Percentiles rank a stretch among this genome's conserved stretches.
phyloP scores from a whole-genome alignment of 2,888 invertebrate species.

The Chydorus sphaericus region DNA sequence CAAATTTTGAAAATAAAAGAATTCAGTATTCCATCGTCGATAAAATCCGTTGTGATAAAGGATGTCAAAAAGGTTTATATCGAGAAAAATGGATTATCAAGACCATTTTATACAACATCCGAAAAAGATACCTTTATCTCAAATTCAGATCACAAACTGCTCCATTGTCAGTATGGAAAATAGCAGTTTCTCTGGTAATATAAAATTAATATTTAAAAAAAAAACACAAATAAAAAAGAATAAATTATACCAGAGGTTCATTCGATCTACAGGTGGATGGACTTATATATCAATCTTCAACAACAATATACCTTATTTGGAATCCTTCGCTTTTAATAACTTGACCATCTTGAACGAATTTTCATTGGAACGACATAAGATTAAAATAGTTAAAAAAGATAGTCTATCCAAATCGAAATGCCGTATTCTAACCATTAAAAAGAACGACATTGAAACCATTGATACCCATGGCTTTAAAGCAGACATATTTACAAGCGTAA shows the following conservation, averaged over 20 bases:
- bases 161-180: background rate
- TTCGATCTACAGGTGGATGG: background rate
- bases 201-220: too few relatives aligned
- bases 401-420: background rate
- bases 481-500: background rate
- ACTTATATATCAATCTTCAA: background rate
- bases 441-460: background rate
- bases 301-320: background rate
- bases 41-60: background rate
- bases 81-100: background rate
- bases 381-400: background rate
- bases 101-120: background rate
- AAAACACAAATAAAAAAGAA: too few relatives aligned
- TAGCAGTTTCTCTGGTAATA: background rate
- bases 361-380: background rate
- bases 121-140: background rate
- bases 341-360: background rate
- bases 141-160: background rate
- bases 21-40: background rate
- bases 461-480: background rate
- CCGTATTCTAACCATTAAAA: background rate
- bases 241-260: too few relatives aligned
- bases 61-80: background rate
- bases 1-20: background rate
- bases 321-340: background rate